A percentile compares a stretch with the other conserved stretches of the same genome.
phyloP scores from a whole-genome alignment of 2,113 vertebrate genomes.

The Raphicerus campestris region DNA sequence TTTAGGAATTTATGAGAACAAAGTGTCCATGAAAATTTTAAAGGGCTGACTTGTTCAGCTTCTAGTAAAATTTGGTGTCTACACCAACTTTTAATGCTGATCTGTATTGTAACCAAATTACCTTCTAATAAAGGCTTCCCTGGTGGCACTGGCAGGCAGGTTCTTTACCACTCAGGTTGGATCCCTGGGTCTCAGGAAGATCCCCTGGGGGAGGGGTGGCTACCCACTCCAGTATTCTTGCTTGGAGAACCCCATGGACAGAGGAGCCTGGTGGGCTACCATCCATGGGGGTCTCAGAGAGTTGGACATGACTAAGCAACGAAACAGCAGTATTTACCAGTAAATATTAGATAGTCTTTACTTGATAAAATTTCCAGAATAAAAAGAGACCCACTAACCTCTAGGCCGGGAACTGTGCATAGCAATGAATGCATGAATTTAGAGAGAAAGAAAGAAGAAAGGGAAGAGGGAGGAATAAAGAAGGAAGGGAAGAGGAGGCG shows the following conservation, averaged over 20 bases:
- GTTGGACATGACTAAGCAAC: not conserved
- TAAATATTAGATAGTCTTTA: not conserved
- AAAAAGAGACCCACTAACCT: not conserved
- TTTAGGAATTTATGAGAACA: not conserved
- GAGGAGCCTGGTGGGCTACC: not conserved
- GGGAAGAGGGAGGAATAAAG: no score
- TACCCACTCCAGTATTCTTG: not conserved
- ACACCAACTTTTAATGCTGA: not conserved
- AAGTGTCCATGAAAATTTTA: not conserved
- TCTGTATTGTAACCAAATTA: not conserved
- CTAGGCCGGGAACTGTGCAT: fast-evolving
- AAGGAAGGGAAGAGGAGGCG: not conserved
- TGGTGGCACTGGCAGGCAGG: not conserved
- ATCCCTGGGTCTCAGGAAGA: not conserved
- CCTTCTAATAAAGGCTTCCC: not conserved
- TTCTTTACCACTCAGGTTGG: not conserved
- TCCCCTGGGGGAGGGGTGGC: not conserved
- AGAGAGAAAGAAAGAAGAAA: not conserved
- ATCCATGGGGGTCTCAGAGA: not conserved
- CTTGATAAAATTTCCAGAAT: not conserved
- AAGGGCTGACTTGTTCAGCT: not conserved
- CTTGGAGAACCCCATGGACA: not conserved
- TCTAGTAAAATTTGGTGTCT: not conserved
- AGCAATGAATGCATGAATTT: not conserved
- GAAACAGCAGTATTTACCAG: not conserved